phyloP scores from a whole-genome alignment of 2,113 vertebrate species.

The Potamarius usumacintae region DNA sequence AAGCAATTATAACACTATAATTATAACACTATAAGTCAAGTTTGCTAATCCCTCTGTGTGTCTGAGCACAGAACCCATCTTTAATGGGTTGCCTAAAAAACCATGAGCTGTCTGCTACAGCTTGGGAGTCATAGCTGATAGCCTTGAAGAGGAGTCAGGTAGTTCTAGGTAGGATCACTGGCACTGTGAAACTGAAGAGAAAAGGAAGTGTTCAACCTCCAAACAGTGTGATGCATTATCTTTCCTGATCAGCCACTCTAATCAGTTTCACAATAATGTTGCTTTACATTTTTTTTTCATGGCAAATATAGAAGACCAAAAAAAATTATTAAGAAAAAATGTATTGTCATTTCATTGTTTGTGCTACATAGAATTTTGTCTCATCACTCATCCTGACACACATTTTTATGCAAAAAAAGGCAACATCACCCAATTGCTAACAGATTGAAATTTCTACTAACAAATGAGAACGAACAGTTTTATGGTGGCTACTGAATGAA shows the following conservation, averaged over 20 bases:
- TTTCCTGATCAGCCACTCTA: background rate
- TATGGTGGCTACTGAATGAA: background rate
- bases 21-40: constrained; percentile 60
- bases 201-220: constrained; percentile 10
- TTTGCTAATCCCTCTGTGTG: constrained; percentile 51
- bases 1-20: constrained; percentile 67
- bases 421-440: background rate
- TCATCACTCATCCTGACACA: background rate
- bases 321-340: background rate
- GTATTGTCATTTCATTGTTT: background rate
- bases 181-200: constrained; percentile 27
- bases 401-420: background rate
- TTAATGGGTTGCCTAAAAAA: constrained; percentile 59
- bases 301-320: background rate
- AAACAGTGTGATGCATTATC: constrained; percentile 14
- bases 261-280: background rate
- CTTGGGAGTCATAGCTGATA: constrained; percentile 50
- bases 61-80: constrained; percentile 46
- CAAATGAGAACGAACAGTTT: background rate
- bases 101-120: constrained; percentile 49
- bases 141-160: constrained; percentile 49
- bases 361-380: background rate
- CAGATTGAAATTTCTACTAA: background rate
- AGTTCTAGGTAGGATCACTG: constrained; percentile 32
- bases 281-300: background rate